These are phyloP conservation scores for Erythrocebus patas DNA, from an alignment of 2,113 vertebrate genomes.

Conservation along the genomic window DNA sequence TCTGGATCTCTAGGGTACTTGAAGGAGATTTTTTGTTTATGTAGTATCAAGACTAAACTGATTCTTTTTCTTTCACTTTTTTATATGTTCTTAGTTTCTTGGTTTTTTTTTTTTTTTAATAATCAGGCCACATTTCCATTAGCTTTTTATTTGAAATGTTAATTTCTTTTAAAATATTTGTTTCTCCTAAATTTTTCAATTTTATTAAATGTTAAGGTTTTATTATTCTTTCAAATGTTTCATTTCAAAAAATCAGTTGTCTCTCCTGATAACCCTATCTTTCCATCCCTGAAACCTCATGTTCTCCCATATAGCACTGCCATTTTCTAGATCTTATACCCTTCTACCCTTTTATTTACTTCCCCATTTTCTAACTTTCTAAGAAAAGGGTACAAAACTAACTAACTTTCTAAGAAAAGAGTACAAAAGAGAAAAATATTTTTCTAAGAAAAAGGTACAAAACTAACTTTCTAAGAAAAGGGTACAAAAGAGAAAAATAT, in stretches of 20 bases:
- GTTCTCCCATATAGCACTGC: accelerated
- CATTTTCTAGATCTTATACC: not conserved
- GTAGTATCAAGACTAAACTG: not conserved
- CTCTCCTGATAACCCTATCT: not conserved
- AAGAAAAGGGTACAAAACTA: not conserved
- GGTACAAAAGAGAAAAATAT: not conserved
- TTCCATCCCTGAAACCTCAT: not conserved
- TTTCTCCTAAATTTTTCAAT: not conserved
- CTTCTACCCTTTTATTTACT: not conserved
- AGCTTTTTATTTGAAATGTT: not conserved
- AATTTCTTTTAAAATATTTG: not conserved
- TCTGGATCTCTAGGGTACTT: not conserved
- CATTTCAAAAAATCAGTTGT: not conserved
- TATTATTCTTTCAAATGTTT: not conserved
- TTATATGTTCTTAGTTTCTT: not conserved
- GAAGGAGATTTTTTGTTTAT: not conserved
- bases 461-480: not conserved
- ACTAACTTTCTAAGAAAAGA: not conserved
- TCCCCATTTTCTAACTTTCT: not conserved
- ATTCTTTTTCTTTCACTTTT: not conserved
- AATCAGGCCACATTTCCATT: not conserved
- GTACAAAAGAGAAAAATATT: not conserved
- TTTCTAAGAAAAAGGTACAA: not conserved
- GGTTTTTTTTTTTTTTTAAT: not conserved
- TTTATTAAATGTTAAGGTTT: not conserved